Base-by-base conservation (phyloP, 1,140 invertebrate genomes). In the Monomorium pharaonis region DNA sequence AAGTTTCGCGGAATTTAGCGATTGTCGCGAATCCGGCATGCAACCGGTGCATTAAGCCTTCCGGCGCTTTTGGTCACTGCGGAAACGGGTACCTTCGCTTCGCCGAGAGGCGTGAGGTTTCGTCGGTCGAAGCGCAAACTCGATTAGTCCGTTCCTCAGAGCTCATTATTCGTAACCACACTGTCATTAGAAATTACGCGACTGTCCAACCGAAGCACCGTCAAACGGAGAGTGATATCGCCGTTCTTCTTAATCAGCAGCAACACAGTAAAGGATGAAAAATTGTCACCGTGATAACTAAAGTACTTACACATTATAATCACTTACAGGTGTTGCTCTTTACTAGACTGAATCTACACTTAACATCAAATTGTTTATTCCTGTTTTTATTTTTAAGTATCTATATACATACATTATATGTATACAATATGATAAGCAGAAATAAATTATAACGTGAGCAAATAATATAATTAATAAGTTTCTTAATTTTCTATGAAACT, bases 121-220 rank as follows among this genome's bases (percentile, higher is more conserved):
- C 24, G 12, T 16, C 10, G 69, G n/a, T 30, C 6, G 21, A 86
- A 76, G 44, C n/a, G 58, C 16, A 24, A 88, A 88, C 24, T 88
- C 72, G 67, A 88, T 88, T 88, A 88, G 56, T 84, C 49, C 37
- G 69, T 12, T 37, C 3, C 60, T 16, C 16, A 3, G 2, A 60
- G 1, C 56, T 81, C 10, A 62, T 87, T 85, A 86, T 62, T 65
- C 12, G 37, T 9, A 47, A 74, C 60, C 60, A 47, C 21, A 5
- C 56, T 42, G 80, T 49, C 58, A 44, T 49, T 33, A 56, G 14
- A 72, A 85, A 85, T 85, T 70, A 86, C 18, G 30, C 12, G 51
- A 18, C 54, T 24, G 47, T n/a, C 7, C 12, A 33, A 56, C 3
- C 30, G 51, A 42, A 18, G 47, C 16, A 56, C n/a, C 10, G 2